Conservation (phyloP, 1,140 invertebrate genomes). For the Dufourea novaeangliae region DNA sequence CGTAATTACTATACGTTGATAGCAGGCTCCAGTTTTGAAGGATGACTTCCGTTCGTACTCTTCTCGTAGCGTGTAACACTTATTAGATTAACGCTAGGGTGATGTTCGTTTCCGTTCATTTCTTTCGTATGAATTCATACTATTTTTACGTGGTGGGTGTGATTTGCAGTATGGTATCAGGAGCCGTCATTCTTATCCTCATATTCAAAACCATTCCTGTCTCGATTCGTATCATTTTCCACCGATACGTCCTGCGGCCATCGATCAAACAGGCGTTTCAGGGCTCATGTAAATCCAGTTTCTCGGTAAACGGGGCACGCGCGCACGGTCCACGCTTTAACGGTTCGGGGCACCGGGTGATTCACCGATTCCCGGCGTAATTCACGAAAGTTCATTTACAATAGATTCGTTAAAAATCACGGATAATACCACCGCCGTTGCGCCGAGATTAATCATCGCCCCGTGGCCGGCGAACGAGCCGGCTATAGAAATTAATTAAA, state of each 20-base stretch:
- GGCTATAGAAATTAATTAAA: conserved; percentile 66
- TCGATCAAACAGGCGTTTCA: not conserved
- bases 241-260: not conserved
- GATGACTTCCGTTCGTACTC: not conserved
- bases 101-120: too few relatives aligned
- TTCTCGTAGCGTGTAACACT: not conserved
- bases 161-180: too few relatives aligned
- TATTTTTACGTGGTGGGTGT: too few relatives aligned
- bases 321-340: conserved; percentile 11
- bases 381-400: conserved; percentile 61
- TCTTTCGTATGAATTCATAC: not conserved
- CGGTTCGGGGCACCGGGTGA: not conserved
- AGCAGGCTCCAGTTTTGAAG: not conserved
- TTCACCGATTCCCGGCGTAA: conserved; percentile 39
- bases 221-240: not conserved
- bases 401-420: conserved; percentile 64
- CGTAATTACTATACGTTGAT: not conserved
- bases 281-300: not conserved
- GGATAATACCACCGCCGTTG: conserved; percentile 50
- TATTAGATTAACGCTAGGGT: too few relatives aligned
- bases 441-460: conserved; percentile 57
- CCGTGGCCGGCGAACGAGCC: conserved; percentile 48
- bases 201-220: too few relatives aligned
- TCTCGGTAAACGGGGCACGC: conserved; percentile 20
- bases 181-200: too few relatives aligned